A percentile compares a stretch with the other conserved stretches of the same genome.
Evolutionary conservation across 2,888 invertebrate genomes (phyloP).

Genomic region (Oithona nana): DNA sequence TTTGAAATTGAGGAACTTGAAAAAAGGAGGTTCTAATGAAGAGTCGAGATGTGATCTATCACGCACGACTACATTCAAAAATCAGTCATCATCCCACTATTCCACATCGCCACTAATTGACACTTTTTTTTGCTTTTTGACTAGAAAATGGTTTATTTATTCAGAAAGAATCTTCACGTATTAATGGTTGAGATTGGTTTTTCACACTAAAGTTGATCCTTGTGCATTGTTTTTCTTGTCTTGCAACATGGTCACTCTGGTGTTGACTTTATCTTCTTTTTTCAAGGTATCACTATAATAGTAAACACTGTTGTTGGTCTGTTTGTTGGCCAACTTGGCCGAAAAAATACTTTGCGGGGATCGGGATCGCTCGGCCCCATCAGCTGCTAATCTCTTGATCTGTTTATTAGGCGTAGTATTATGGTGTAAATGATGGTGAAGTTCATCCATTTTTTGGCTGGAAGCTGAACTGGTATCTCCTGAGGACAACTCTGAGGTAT

Average conservation of each 20-base stretch:
- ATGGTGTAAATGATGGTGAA: neutral
- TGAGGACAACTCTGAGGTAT: neutral
- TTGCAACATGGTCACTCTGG: neutral
- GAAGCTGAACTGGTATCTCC: neutral
- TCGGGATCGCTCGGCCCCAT: neutral
- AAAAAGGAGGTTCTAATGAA: too few relatives aligned
- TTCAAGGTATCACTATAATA: conserved; percentile 2
- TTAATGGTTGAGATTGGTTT: neutral
- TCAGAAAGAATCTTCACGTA: neutral
- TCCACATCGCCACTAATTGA: too few relatives aligned
- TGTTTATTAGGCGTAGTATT: neutral
- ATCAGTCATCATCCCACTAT: too few relatives aligned
- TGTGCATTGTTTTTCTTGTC: neutral
- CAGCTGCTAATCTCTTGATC: neutral
- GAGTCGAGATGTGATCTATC: too few relatives aligned
- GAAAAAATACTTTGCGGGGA: neutral
- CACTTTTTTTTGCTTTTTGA: too few relatives aligned
- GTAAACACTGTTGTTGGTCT: neutral
- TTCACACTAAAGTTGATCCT: neutral
- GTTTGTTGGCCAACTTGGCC: neutral
- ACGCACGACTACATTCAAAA: too few relatives aligned
- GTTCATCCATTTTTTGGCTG: neutral
- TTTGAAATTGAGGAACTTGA: too few relatives aligned
- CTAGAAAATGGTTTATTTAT: neutral
- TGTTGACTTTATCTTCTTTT: neutral